phyloP scores from a whole-genome alignment of 53 echinoderm and acorn worm genomes.

The Actinopyga echinites region DNA sequence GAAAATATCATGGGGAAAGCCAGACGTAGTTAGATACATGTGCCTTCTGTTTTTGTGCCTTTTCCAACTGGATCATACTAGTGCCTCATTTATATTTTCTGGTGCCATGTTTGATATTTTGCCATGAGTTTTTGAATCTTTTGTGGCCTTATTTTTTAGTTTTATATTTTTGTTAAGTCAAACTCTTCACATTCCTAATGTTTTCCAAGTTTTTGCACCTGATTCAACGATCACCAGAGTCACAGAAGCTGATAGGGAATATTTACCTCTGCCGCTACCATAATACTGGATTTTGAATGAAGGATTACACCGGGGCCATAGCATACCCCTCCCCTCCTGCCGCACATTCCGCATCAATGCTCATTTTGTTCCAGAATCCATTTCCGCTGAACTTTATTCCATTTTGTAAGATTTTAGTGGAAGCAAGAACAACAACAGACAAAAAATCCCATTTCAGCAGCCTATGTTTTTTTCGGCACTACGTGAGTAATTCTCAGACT shows the following conservation, averaged over 20 bases:
- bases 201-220: constrained; percentile 35
- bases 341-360: constrained; percentile 42
- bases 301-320: constrained; percentile 25
- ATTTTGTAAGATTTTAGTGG: constrained; percentile 38
- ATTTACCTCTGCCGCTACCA: neutral
- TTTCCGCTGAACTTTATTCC: constrained; percentile 46
- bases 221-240: constrained; percentile 8
- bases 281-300: constrained; percentile 22
- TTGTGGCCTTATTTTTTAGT: neutral
- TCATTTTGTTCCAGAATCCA: constrained; percentile 33
- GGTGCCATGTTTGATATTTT: too few relatives aligned
- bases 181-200: constrained; percentile 39
- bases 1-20: constrained; percentile 24
- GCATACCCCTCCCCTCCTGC: constrained; percentile 39
- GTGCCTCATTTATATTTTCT: constrained; percentile 13
- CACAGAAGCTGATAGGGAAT: constrained; percentile 1
- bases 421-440: neutral
- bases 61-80: neutral
- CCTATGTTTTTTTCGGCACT: neutral
- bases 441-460: neutral
- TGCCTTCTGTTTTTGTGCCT: constrained; percentile 37
- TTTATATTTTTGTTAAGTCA: too few relatives aligned
- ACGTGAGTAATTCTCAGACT: too few relatives aligned
- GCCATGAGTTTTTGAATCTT: too few relatives aligned
- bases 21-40: constrained; percentile 6